These are phyloP conservation scores for Elysia chlorotica DNA, from an alignment of 1,140 invertebrate genomes.

Conservation along the genomic window DNA sequence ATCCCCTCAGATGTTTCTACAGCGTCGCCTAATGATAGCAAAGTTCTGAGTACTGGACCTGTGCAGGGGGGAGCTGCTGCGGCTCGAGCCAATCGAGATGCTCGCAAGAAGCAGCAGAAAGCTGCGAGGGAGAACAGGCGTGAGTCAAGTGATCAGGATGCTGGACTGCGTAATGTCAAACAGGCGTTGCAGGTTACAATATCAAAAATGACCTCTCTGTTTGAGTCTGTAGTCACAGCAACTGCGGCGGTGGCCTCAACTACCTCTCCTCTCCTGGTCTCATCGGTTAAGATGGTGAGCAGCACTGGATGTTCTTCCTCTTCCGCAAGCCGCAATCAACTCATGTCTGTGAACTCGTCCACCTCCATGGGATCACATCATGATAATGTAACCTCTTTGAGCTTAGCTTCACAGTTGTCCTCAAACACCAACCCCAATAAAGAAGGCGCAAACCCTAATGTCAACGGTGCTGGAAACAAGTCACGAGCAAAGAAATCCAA, in stretches of 20 bases:
- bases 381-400: neutral
- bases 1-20: no score
- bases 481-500: constrained; percentile 14
- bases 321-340: neutral
- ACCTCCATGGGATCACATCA: neutral
- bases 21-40: no score
- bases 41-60: no score
- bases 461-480: neutral
- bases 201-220: neutral
- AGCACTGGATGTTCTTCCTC: neutral
- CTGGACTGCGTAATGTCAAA: neutral
- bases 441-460: neutral
- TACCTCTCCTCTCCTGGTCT: neutral
- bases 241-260: neutral
- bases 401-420: no score
- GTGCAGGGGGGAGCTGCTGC: no score
- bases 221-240: neutral
- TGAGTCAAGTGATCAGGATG: constrained; percentile 6
- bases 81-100: constrained; percentile 8
- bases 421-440: constrained; percentile 5
- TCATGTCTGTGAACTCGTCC: neutral
- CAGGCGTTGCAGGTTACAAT: neutral
- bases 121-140: constrained; percentile 2
- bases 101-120: constrained; percentile 18
- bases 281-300: neutral